Base-by-base conservation (phyloP, 2,888 invertebrate species). In the Portevinia maculata region DNA sequence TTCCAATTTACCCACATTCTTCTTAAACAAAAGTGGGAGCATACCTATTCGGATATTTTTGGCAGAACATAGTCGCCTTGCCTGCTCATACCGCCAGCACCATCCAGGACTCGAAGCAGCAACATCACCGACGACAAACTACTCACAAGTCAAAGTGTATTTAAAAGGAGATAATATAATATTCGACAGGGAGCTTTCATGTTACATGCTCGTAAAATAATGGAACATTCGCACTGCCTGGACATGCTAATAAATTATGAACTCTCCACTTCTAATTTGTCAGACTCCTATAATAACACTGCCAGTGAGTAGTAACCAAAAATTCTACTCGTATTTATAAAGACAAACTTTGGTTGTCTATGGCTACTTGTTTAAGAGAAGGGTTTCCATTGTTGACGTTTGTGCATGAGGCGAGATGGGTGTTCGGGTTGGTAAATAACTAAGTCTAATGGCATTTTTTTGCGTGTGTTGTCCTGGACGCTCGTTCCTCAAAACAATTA, bases 191-290 rank as follows among this genome's bases (percentile, higher is more conserved):
- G 60, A 76, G 41, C 76, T 76, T 76, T 83, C 81, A 48, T 83
- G 81, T 83, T 55, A 83, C 76, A 83, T 76, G 70, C 65, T 76
- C 70, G 81, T 83, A 83, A 83, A 76, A 83, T 76, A 76, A 76
- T 83, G 70, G 76, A 83, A 71, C 76, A 76, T 59, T 65, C 52
- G 53, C 53, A 60, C 55, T 71, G 48, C 70, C 76, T 71, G 71
- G 65, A 60, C 76, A 67, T 83, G 75, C 81, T 83, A 83, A 83
- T 83, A 83, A 83, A 83, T 83, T 83, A 83, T 83, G 81, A 76
- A 76, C 59, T 75, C 24, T 52, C 17, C 24, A 48, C 24, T 32
- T 11, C 19, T 13, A 19, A 11, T 48, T 24, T 24, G 24, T n/a
- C 28, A 11, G 39, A 52, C 55, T 34, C 32, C 7, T 24, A 30